These are phyloP conservation scores for Spea bombifrons DNA, from an alignment of 2,113 vertebrate genomes.

Conservation along the genomic window DNA sequence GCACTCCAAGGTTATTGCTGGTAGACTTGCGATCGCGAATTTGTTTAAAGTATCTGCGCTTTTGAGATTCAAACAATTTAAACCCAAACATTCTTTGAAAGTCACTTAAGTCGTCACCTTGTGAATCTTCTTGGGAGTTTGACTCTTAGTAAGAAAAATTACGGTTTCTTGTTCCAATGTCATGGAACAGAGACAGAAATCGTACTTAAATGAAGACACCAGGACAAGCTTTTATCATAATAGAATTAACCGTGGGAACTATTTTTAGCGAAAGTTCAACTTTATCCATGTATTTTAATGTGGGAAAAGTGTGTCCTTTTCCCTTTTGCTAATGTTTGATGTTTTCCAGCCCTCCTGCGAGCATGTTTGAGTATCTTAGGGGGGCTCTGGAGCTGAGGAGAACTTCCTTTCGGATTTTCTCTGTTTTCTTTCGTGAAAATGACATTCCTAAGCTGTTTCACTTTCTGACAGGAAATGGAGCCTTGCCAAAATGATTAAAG, in stretches of 20 bases:
- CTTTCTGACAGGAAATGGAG: slow-evolving; percentile 98
- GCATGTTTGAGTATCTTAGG: slow-evolving; percentile 83
- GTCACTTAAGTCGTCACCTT: slow-evolving; percentile 50
- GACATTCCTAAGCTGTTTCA: slow-evolving; percentile 99
- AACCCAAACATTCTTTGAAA: slow-evolving; percentile 53
- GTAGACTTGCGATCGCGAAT: background rate
- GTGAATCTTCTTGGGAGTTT: slow-evolving; percentile 53
- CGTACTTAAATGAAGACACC: slow-evolving; percentile 70
- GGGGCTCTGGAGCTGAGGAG: slow-evolving; percentile 88
- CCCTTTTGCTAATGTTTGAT: slow-evolving; percentile 92
- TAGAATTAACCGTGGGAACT: slow-evolving; percentile 87
- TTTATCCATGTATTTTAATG: slow-evolving; percentile 97
- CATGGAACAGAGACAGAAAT: slow-evolving; percentile 64
- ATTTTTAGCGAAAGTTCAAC: slow-evolving; percentile 96
- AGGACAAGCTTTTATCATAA: slow-evolving; percentile 71
- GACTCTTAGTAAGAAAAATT: slow-evolving; percentile 54
- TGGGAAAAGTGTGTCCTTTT: slow-evolving; percentile 99
- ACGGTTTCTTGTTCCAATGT: slow-evolving; percentile 58
- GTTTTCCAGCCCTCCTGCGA: slow-evolving; percentile 90
- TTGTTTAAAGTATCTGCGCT: background rate
- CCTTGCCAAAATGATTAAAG: slow-evolving; percentile 94
- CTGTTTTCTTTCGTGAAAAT: slow-evolving; percentile 99
- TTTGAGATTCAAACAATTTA: slow-evolving; percentile 25
- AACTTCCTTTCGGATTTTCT: slow-evolving; percentile 98
- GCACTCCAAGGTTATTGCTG: background rate